phyloP scores from a whole-genome alignment of 2,888 invertebrate genomes.

The Platycnemis pennipes region DNA sequence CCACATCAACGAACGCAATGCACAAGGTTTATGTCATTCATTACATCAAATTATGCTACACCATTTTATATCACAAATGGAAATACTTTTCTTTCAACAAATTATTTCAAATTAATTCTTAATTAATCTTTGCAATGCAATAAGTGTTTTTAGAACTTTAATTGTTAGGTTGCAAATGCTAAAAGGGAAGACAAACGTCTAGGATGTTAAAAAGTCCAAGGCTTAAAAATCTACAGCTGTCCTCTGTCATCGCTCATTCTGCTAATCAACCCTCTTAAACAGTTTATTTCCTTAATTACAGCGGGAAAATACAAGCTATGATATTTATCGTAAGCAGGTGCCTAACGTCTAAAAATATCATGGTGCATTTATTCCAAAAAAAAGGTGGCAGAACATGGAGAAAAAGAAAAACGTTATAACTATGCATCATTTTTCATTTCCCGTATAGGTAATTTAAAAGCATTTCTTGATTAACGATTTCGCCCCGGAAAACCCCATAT shows the following conservation, averaged over 20 bases:
- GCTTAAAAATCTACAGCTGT: background rate
- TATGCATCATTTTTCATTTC: background rate
- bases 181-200: background rate
- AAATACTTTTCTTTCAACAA: too few relatives aligned
- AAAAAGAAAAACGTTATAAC: background rate
- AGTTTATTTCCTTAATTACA: constrained; percentile 41
- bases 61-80: too few relatives aligned
- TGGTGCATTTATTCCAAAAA: background rate
- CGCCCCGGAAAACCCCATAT: background rate
- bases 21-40: too few relatives aligned
- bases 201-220: background rate
- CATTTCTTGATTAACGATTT: background rate
- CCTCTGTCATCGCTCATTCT: background rate
- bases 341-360: background rate
- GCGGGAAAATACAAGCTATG: background rate
- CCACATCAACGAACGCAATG: too few relatives aligned
- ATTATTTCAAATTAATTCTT: too few relatives aligned
- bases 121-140: too few relatives aligned
- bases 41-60: too few relatives aligned
- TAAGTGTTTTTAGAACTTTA: too few relatives aligned
- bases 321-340: background rate
- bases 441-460: constrained; percentile 35
- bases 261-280: background rate
- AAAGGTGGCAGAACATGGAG: background rate
- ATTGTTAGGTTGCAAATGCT: background rate